phyloP scores from a whole-genome alignment of 2,113 vertebrate genomes.

The Pygoscelis adeliae region DNA sequence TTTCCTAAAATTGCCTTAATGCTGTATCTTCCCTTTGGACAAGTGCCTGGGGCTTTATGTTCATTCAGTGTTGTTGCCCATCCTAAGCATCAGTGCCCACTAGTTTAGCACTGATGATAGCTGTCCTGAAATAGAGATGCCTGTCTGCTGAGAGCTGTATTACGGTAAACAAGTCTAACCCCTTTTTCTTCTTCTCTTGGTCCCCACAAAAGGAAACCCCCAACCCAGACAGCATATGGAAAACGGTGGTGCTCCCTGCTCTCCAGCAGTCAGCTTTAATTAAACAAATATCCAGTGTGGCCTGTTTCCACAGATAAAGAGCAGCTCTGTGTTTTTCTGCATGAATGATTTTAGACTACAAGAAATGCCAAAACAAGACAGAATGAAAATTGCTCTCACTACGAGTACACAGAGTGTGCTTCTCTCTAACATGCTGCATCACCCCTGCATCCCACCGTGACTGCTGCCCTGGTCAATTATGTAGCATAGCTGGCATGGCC shows the following conservation, averaged over 20 bases:
- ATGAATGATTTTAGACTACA: background rate
- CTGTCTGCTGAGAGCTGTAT: background rate
- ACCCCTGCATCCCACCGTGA: background rate
- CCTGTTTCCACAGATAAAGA: background rate
- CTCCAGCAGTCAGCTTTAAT: slow-evolving; percentile 17
- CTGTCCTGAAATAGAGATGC: background rate
- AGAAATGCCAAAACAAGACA: slow-evolving; percentile 1
- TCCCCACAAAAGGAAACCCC: background rate
- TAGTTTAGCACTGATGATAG: background rate
- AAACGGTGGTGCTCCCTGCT: background rate
- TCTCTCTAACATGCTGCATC: background rate
- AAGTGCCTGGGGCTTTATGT: background rate
- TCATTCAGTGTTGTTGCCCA: background rate
- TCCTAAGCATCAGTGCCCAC: background rate
- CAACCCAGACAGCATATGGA: background rate
- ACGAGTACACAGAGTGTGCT: accelerated
- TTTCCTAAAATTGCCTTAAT: background rate
- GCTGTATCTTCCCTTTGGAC: background rate
- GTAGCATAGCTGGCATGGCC: background rate
- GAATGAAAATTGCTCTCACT: background rate
- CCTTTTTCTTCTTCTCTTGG: background rate
- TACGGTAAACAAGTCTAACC: background rate
- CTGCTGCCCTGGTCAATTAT: background rate
- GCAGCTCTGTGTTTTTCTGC: slow-evolving; percentile 5
- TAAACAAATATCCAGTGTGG: background rate